Conservation (phyloP, 2,113 vertebrate genomes). For the Acrocephalus kingi region DNA sequence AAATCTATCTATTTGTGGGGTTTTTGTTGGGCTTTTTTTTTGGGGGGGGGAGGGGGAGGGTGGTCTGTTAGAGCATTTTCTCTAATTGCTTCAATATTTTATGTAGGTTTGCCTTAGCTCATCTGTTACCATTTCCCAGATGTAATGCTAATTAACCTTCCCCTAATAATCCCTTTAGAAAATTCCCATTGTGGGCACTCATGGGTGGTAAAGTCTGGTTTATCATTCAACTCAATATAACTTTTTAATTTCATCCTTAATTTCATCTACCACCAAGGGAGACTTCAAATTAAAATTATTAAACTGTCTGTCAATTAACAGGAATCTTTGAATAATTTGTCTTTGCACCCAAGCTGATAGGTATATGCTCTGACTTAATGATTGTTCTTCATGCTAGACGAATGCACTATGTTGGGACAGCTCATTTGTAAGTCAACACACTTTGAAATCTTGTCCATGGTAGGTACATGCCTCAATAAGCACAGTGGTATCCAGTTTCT, state of each 20-base stretch:
- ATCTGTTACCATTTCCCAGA: slow-evolving; percentile 56
- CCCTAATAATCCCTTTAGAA: slow-evolving; percentile 53
- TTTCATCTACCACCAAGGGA: slow-evolving; percentile 51
- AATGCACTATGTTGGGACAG: not conserved
- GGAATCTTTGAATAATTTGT: slow-evolving; percentile 44
- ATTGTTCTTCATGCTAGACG: not conserved
- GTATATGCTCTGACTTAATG: not conserved
- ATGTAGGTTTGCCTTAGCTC: slow-evolving; percentile 17
- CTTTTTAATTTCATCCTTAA: slow-evolving; percentile 69
- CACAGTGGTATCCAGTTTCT: not conserved
- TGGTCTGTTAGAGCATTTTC: not conserved
- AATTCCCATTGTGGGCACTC: slow-evolving; percentile 46
- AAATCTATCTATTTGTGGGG: not conserved
- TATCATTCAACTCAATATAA: slow-evolving; percentile 62
- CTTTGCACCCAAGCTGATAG: not conserved
- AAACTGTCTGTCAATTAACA: slow-evolving; percentile 53
- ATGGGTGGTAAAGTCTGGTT: slow-evolving; percentile 51
- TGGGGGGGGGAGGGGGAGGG: too few relatives aligned
- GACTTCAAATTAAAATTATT: slow-evolving; percentile 61
- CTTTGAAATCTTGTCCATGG: not conserved
- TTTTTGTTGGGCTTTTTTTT: not conserved
- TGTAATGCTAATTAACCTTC: slow-evolving; percentile 61
- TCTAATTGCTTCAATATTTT: slow-evolving; percentile 55
- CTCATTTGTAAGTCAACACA: not conserved
- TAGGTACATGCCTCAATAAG: not conserved